These are phyloP conservation scores for Mythimna ferrago DNA, from an alignment of 2,888 invertebrate genomes.

Conservation along the genomic window DNA sequence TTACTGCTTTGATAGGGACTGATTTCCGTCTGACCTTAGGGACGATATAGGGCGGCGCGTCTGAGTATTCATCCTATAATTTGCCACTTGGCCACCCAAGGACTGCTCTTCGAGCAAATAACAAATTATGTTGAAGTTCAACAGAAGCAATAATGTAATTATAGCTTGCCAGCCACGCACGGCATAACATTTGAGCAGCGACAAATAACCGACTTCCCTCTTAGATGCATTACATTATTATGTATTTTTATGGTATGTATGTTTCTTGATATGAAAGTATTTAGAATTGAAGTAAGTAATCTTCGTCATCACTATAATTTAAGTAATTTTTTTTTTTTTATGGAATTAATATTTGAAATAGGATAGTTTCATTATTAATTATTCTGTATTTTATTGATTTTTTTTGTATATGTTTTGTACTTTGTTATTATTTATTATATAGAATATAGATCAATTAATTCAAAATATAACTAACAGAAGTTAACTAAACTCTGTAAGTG, in stretches of 20 bases:
- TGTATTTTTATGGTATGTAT: neutral
- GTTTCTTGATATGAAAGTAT: neutral
- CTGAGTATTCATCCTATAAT: constrained; percentile 30
- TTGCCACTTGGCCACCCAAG: constrained; percentile 45
- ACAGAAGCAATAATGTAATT: constrained; percentile 28
- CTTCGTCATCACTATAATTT: no score
- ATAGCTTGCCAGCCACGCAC: constrained; percentile 18
- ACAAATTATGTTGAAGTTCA: constrained; percentile 27
- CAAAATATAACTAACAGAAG: no score
- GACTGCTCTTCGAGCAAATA: constrained; percentile 13
- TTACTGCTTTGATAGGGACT: constrained; percentile 33
- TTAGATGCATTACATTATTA: neutral
- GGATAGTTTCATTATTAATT: no score
- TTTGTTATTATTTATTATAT: no score
- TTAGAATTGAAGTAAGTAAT: no score
- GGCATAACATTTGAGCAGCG: constrained; percentile 16
- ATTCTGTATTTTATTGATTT: no score
- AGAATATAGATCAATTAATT: no score
- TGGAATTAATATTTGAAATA: no score
- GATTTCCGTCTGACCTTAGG: constrained; percentile 30
- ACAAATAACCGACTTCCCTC: constrained; percentile 7
- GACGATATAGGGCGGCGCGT: constrained; percentile 5
- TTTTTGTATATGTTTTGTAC: no score
- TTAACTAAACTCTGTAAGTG: no score
- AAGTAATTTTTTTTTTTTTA: no score